phyloP scores from a whole-genome alignment of 1,140 invertebrate species.

The Eubasilissa regina region DNA sequence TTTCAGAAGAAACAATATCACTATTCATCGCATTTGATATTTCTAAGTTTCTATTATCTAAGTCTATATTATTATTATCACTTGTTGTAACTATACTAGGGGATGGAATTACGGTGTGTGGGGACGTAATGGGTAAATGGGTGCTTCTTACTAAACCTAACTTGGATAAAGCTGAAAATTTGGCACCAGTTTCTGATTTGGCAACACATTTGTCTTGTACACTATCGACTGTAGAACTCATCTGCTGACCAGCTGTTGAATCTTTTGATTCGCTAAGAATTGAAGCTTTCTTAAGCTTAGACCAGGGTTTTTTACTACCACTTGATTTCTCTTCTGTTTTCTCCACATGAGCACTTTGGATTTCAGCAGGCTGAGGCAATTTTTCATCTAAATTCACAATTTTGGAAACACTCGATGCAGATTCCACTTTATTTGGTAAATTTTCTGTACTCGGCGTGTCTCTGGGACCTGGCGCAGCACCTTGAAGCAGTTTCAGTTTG shows the following conservation, averaged over 20 bases:
- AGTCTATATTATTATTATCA: conserved; percentile 59
- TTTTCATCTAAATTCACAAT: conserved; percentile 63
- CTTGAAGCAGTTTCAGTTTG: conserved; percentile 69
- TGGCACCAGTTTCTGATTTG: conserved; percentile 55
- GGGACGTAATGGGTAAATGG: conserved; percentile 52
- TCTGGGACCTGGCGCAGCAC: conserved; percentile 61
- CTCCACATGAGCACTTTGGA: conserved; percentile 60
- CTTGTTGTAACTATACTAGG: conserved; percentile 52
- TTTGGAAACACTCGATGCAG: conserved; percentile 38
- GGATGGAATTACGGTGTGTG: conserved; percentile 54
- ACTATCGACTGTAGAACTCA: conserved; percentile 46
- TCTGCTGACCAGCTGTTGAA: conserved; percentile 37
- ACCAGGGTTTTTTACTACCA: conserved; percentile 71
- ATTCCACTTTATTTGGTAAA: conserved; percentile 58
- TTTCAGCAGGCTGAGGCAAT: conserved; percentile 61
- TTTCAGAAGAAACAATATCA: conserved; percentile 33
- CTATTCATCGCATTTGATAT: conserved; percentile 28
- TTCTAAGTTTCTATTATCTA: conserved; percentile 58
- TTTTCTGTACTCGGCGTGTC: conserved; percentile 61
- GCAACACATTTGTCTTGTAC: conserved; percentile 42
- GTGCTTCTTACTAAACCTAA: conserved; percentile 54
- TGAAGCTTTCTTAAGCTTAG: conserved; percentile 74
- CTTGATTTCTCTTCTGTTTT: conserved; percentile 64
- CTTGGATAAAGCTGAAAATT: conserved; percentile 58
- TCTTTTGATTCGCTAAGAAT: conserved; percentile 64